Evolutionary conservation across 2,113 vertebrate genomes (phyloP).

Genomic region (Chrysemys picta): DNA sequence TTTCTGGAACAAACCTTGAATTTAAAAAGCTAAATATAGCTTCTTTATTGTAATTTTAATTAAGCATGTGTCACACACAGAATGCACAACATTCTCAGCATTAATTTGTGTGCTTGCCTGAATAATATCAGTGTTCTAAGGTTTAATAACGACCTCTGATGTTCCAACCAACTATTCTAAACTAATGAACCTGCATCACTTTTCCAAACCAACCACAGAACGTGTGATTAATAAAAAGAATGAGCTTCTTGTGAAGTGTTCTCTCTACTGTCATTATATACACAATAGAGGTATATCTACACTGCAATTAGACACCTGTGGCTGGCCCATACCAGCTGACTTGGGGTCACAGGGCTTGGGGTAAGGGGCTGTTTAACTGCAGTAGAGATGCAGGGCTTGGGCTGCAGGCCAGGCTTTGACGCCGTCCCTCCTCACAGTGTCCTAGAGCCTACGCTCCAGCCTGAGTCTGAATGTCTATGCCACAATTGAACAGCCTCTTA

Average conservation of each 20-base stretch:
- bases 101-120: not conserved
- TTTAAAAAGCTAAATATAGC: not conserved
- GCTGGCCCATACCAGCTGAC: not conserved
- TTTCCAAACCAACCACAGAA: not conserved
- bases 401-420: not conserved
- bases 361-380: not conserved
- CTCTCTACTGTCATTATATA: not conserved
- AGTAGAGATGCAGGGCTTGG: not conserved
- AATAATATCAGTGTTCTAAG: not conserved
- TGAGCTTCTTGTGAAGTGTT: not conserved
- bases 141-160: not conserved
- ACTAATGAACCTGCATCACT: not conserved
- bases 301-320: not conserved
- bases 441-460: not conserved
- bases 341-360: not conserved
- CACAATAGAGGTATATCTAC: not conserved
- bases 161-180: not conserved
- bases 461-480: not conserved
- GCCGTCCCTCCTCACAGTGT: not conserved
- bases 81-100: not conserved
- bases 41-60: not conserved
- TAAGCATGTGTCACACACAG: not conserved
- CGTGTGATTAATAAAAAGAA: not conserved
- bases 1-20: not conserved
- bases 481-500: not conserved